Conservation (phyloP, 2,888 invertebrate species). For the Drosophila picticornis region DNA sequence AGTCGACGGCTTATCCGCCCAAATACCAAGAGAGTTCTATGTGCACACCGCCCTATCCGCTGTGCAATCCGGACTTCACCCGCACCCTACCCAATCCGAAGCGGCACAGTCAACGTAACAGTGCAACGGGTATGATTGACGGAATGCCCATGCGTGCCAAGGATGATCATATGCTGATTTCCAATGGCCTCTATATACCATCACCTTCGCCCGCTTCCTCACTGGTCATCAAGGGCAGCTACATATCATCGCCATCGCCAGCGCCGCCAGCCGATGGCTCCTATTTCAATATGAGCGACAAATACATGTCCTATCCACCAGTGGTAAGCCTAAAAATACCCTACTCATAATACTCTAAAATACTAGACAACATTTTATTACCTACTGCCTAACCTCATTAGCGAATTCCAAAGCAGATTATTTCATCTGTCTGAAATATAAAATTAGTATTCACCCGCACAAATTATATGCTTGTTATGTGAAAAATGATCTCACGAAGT, state of each 20-base stretch:
- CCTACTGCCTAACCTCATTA: not conserved
- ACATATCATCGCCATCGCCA: conserved; percentile 84
- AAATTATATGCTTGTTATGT: conserved; percentile 5
- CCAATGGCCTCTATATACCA: conserved; percentile 83
- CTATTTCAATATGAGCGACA: conserved; percentile 84
- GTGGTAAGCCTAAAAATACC: conserved; percentile 74
- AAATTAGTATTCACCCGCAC: not conserved
- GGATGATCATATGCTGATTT: conserved; percentile 84
- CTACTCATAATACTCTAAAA: not conserved
- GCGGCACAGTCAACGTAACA: conserved; percentile 82
- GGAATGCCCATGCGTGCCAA: conserved; percentile 79
- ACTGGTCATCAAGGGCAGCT: conserved; percentile 83
- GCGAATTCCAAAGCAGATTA: not conserved
- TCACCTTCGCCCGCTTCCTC: conserved; percentile 84
- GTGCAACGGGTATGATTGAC: conserved; percentile 71
- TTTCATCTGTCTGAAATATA: not conserved
- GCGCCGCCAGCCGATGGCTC: conserved; percentile 84
- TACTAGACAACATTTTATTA: not conserved
- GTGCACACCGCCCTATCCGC: conserved; percentile 83
- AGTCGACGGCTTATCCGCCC: conserved; percentile 83
- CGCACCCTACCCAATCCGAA: conserved; percentile 84
- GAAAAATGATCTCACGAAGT: conserved; percentile 1
- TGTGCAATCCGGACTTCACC: conserved; percentile 83
- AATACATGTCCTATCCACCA: conserved; percentile 84
- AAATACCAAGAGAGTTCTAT: conserved; percentile 84